Evolutionary conservation across 2,888 invertebrate genomes (phyloP).

Genomic region (Stenoptilia bipunctidactyla): DNA sequence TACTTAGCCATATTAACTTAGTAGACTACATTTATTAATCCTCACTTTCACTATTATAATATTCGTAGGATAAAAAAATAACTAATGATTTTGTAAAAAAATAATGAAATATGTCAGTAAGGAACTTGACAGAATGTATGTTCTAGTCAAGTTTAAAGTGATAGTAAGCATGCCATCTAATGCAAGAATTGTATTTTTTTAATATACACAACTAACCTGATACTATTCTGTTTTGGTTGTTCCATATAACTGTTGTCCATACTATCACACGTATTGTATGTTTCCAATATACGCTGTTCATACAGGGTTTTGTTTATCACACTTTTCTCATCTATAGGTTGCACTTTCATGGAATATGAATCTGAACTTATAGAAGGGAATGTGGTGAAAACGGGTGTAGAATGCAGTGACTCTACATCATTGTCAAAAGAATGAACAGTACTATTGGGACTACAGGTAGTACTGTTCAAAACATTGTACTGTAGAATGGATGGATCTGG

Average conservation of each 20-base stretch:
- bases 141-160: no score
- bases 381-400: conserved; percentile 31
- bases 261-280: conserved; percentile 41
- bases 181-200: no score
- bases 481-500: conserved; percentile 35
- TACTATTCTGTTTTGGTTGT: conserved; percentile 44
- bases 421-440: conserved; percentile 45
- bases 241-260: conserved; percentile 40
- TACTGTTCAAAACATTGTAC: conserved; percentile 49
- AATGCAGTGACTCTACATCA: conserved; percentile 38
- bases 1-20: no score
- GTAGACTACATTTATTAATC: no score
- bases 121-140: no score
- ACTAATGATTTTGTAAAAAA: no score
- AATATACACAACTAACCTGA: no score
- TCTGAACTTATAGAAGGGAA: conserved; percentile 28
- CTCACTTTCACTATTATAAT: no score
- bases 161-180: no score
- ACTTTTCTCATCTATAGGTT: conserved; percentile 49
- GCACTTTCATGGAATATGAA: conserved; percentile 41
- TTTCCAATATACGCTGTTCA: conserved; percentile 36
- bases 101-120: no score
- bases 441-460: conserved; percentile 55
- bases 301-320: conserved; percentile 38
- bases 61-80: no score